These are phyloP conservation scores for Matsumurasca onukii DNA, from an alignment of 1,140 invertebrate genomes.

Conservation along the genomic window DNA sequence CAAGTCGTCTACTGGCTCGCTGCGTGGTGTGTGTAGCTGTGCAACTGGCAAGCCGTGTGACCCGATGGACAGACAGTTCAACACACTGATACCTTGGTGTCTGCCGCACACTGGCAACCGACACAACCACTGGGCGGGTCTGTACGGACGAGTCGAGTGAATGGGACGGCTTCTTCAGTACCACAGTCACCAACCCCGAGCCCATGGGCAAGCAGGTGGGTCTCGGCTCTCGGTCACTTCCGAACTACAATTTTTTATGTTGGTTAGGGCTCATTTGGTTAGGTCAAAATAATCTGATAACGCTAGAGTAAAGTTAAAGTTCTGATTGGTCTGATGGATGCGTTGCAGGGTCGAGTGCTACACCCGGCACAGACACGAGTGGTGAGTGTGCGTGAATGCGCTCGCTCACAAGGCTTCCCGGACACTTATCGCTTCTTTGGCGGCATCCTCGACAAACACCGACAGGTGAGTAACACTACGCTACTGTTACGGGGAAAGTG, in stretches of 20 bases:
- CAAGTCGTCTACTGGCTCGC: constrained; percentile 54
- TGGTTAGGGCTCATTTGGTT: too few species aligned
- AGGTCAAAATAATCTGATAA: too few species aligned
- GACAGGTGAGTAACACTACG: constrained; percentile 65
- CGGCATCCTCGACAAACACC: constrained; percentile 72
- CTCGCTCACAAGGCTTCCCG: constrained; percentile 83
- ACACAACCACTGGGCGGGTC: constrained; percentile 81
- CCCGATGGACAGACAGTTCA: constrained; percentile 73
- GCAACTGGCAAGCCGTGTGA: constrained; percentile 65
- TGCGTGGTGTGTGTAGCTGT: constrained; percentile 81
- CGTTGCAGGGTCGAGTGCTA: constrained; percentile 71
- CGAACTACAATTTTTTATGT: too few species aligned
- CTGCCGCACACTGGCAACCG: constrained; percentile 84
- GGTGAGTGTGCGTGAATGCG: constrained; percentile 84
- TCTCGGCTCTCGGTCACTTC: neutral
- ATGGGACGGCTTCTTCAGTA: constrained; percentile 87
- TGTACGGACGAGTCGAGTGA: constrained; percentile 71
- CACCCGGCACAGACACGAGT: constrained; percentile 81
- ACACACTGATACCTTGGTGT: constrained; percentile 90
- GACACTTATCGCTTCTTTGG: constrained; percentile 79
- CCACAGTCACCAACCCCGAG: constrained; percentile 86
- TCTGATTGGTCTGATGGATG: too few species aligned
- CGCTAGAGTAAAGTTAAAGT: too few species aligned
- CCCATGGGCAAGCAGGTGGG: constrained; percentile 86
- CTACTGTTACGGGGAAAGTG: too few species aligned